A percentile compares a stretch with the other conserved stretches of the same genome.
These are phyloP conservation scores for Erebia aethiops DNA, from an alignment of 2,888 invertebrate genomes.

Conservation along the genomic window DNA sequence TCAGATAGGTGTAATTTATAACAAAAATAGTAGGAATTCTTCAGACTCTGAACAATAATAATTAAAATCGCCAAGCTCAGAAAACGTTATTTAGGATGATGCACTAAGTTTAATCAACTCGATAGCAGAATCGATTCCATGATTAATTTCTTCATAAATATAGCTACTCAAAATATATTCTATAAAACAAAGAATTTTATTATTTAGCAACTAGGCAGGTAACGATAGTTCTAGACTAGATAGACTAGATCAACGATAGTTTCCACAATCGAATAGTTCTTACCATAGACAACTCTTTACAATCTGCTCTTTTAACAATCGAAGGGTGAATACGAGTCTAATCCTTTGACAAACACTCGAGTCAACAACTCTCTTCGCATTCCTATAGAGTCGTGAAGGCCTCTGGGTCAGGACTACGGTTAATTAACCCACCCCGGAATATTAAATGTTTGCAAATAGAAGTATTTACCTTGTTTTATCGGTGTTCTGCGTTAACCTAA, in stretches of 20 bases:
- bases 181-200: background rate
- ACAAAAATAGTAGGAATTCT: too few relatives aligned
- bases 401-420: conserved; percentile 50
- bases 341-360: conserved; percentile 3
- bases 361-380: background rate
- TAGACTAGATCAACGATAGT: too few relatives aligned
- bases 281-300: background rate
- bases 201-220: too few relatives aligned
- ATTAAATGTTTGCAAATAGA: conserved; percentile 76
- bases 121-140: too few relatives aligned
- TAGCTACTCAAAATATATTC: background rate
- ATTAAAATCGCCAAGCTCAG: too few relatives aligned
- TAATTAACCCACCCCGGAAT: conserved; percentile 73
- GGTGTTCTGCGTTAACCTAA: conserved; percentile 26
- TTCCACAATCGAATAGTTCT: too few relatives aligned
- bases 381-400: background rate
- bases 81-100: too few relatives aligned
- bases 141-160: too few relatives aligned
- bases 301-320: conserved; percentile 46
- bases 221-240: too few relatives aligned
- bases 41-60: too few relatives aligned
- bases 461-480: conserved; percentile 57
- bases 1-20: too few relatives aligned
- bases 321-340: background rate
- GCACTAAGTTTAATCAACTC: too few relatives aligned